Evolutionary conservation across 2,888 invertebrate genomes (phyloP).

Genomic region (Zygaena filipendulae): DNA sequence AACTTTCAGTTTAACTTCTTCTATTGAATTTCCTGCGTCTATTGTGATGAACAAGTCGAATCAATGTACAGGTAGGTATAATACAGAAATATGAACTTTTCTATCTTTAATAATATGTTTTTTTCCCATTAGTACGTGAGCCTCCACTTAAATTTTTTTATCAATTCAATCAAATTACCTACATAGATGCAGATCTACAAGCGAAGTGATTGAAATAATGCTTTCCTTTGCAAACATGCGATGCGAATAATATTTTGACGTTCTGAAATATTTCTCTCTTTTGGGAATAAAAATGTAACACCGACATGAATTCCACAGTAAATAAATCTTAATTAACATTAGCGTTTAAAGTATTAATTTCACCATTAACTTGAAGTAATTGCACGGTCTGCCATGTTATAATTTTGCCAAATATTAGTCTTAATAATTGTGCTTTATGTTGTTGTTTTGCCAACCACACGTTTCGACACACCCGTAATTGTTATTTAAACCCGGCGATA

Average conservation of each 20-base stretch:
- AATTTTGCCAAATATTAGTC: slow-evolving; percentile 53
- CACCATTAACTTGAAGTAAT: slow-evolving; percentile 65
- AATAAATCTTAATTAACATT: slow-evolving; percentile 47
- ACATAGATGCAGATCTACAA: no score
- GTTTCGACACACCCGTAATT: slow-evolving; percentile 46
- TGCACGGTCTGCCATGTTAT: slow-evolving; percentile 42
- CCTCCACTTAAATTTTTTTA: no score
- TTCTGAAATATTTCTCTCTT: slow-evolving; percentile 3
- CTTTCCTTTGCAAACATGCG: slow-evolving; percentile 1
- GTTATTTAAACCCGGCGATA: slow-evolving; percentile 38
- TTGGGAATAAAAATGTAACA: neutral
- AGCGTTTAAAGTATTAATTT: slow-evolving; percentile 65
- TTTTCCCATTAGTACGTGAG: no score
- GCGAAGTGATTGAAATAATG: no score
- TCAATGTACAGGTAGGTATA: no score
- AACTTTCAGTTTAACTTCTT: no score
- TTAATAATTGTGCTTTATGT: slow-evolving; percentile 56
- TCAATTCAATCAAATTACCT: no score
- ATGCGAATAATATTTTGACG: no score
- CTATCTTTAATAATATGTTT: no score
- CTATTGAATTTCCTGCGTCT: no score
- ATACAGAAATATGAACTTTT: no score
- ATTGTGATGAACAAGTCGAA: no score
- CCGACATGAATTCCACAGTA: neutral
- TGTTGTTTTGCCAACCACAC: slow-evolving; percentile 37